These are phyloP conservation scores for Ascidia mentula DNA, from an alignment of 23 tunicate species.

Conservation along the genomic window DNA sequence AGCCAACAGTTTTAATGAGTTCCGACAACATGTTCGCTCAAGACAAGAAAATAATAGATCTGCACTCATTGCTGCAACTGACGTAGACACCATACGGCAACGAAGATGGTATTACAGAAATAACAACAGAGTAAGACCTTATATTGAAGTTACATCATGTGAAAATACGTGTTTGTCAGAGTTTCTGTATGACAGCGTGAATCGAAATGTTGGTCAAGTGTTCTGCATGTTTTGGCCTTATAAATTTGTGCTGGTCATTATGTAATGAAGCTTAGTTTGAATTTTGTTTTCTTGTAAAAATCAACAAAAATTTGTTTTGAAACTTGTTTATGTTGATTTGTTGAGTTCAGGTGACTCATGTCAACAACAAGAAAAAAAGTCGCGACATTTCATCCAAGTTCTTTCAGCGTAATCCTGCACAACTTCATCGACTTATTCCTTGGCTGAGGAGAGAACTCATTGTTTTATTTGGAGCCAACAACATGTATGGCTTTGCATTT, in stretches of 20 bases:
- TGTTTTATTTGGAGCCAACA: slow-evolving; percentile 77
- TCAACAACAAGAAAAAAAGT: slow-evolving; percentile 38
- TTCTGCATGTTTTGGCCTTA: too few relatives aligned
- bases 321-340: neutral
- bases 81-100: slow-evolving; percentile 41
- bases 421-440: slow-evolving; percentile 68
- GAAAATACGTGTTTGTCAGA: too few relatives aligned
- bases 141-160: neutral
- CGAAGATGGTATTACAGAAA: slow-evolving; percentile 67
- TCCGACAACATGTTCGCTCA: slow-evolving; percentile 28
- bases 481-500: slow-evolving; percentile 23
- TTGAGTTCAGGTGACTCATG: slow-evolving; percentile 58
- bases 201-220: too few relatives aligned
- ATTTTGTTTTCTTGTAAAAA: too few relatives aligned
- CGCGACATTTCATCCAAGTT: slow-evolving; percentile 66
- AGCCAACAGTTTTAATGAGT: slow-evolving; percentile 19
- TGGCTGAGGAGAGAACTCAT: slow-evolving; percentile 82
- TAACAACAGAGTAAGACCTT: slow-evolving; percentile 21
- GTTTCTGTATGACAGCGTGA: too few relatives aligned
- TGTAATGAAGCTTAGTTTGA: too few relatives aligned
- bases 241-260: too few relatives aligned
- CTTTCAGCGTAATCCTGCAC: slow-evolving; percentile 65
- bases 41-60: slow-evolving; percentile 51
- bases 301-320: neutral
- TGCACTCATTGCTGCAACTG: slow-evolving; percentile 56